Percentiles rank a stretch among this genome's conserved stretches.
These are phyloP conservation scores for Diachrysia chrysitis DNA, from an alignment of 2,888 invertebrate species.

Conservation along the genomic window DNA sequence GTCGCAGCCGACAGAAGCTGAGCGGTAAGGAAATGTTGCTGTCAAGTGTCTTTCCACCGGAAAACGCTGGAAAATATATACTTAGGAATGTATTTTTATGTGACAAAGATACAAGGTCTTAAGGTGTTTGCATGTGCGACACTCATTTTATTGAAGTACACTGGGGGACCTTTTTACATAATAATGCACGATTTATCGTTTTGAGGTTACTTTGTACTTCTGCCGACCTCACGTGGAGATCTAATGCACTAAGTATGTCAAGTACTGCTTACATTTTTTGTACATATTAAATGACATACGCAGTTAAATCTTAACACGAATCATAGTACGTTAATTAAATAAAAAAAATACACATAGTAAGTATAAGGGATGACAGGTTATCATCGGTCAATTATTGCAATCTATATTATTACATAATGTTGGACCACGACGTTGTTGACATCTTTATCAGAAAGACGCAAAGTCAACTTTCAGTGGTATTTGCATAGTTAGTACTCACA, in stretches of 20 bases:
- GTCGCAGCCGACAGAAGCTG: constrained; percentile 58
- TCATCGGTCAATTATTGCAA: too few species aligned
- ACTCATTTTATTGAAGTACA: background rate
- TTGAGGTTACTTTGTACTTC: background rate
- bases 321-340: too few species aligned
- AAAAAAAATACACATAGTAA: too few species aligned
- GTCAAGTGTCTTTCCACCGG: constrained; percentile 60
- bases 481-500: too few species aligned
- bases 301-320: too few species aligned
- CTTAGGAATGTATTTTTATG: constrained; percentile 35
- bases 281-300: too few species aligned
- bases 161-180: background rate
- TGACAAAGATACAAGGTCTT: constrained; percentile 17
- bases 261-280: background rate
- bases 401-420: too few species aligned
- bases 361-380: too few species aligned
- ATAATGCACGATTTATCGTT: background rate
- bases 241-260: background rate
- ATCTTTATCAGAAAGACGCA: too few species aligned
- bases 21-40: constrained; percentile 62
- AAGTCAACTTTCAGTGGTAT: too few species aligned
- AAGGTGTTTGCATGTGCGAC: constrained; percentile 6
- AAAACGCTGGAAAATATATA: constrained; percentile 45
- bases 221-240: background rate
- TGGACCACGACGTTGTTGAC: too few species aligned